These are phyloP conservation scores for Choreutis nemorana DNA, from an alignment of 2,888 invertebrate species.

Conservation along the genomic window DNA sequence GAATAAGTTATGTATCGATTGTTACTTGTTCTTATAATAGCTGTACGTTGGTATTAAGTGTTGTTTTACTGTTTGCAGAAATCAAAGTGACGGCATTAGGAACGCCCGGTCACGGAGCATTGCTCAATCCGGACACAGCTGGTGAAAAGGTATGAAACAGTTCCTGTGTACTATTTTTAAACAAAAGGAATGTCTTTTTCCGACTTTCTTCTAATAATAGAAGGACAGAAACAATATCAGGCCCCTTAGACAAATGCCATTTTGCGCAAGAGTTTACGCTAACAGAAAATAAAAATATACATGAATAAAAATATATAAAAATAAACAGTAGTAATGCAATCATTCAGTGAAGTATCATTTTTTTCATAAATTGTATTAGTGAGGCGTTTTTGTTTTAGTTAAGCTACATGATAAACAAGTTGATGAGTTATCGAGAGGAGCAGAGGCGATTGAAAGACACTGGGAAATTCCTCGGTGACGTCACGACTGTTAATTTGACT, in stretches of 20 bases:
- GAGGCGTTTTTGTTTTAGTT: slow-evolving; percentile 18
- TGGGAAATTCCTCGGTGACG: slow-evolving; percentile 70
- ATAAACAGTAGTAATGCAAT: background rate
- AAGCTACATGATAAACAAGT: slow-evolving; percentile 67
- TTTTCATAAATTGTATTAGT: background rate
- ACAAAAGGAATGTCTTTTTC: background rate
- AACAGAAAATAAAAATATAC: background rate
- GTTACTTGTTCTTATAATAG: too few species aligned
- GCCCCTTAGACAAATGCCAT: background rate
- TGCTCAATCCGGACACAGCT: slow-evolving; percentile 73
- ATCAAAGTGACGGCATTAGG: slow-evolving; percentile 72
- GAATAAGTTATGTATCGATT: too few species aligned
- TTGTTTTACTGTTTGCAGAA: too few species aligned
- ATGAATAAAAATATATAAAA: background rate
- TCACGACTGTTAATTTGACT: slow-evolving; percentile 80
- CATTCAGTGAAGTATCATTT: slow-evolving; percentile 1
- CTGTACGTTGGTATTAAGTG: too few species aligned
- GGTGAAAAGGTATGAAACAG: slow-evolving; percentile 69
- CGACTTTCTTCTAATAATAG: too few species aligned
- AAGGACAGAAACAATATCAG: too few species aligned
- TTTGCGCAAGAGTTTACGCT: background rate
- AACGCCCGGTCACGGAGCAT: slow-evolving; percentile 79
- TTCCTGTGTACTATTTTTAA: background rate
- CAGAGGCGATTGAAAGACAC: slow-evolving; percentile 64
- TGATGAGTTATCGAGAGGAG: slow-evolving; percentile 69